phyloP scores from a whole-genome alignment of 30 jellyfish, hydroid and myxozoan genomes.

The Turritopsis rubra region DNA sequence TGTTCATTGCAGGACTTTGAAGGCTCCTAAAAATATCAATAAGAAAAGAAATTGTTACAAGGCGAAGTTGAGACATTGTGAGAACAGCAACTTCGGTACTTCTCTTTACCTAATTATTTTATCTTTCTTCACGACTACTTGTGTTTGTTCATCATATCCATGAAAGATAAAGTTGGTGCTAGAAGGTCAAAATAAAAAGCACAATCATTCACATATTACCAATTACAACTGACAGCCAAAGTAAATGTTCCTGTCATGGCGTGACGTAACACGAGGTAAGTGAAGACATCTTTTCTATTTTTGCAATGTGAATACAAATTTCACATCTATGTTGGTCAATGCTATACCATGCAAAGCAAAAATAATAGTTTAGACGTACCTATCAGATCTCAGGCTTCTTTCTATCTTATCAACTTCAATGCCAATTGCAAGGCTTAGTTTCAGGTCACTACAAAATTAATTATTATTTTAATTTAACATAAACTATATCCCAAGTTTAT shows the following conservation, averaged over 20 bases:
- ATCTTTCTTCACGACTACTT: conserved; percentile 18
- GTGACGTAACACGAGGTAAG: no score
- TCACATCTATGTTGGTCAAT: no score
- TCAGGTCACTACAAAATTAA: conserved; percentile 3
- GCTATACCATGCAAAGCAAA: not conserved
- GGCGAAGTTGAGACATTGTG: no score
- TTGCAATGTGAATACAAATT: no score
- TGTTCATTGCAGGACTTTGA: not conserved
- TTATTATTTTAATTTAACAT: no score
- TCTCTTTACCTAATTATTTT: conserved; percentile 13
- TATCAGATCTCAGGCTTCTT: conserved; percentile 2
- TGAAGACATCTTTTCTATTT: no score
- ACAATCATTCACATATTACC: no score
- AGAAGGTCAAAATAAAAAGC: not conserved
- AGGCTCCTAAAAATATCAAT: not conserved
- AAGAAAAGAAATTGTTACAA: not conserved
- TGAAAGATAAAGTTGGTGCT: conserved; percentile 26
- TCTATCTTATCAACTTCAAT: conserved; percentile 22
- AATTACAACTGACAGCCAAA: no score
- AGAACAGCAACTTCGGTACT: not conserved
- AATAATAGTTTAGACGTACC: conserved; percentile 1
- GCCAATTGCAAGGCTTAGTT: conserved; percentile 20
- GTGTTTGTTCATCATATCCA: conserved; percentile 25
- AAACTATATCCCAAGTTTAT: no score
- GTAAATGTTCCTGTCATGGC: no score